These are phyloP conservation scores for Caenorhabditis sinica DNA, from an alignment of 2,888 invertebrate genomes.

Conservation along the genomic window DNA sequence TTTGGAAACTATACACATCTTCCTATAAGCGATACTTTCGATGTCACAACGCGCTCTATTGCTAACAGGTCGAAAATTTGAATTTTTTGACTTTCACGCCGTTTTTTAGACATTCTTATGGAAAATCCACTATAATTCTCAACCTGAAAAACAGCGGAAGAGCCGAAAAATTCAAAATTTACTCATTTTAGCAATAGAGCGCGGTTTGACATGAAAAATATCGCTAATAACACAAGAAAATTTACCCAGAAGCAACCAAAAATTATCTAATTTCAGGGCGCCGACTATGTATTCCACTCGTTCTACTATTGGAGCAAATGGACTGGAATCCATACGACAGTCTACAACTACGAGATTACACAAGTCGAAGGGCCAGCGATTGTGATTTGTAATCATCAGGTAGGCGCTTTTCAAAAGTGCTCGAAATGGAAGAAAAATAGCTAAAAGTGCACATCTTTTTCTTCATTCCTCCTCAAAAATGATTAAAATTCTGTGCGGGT, in stretches of 20 bases:
- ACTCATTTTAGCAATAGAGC: too few relatives aligned
- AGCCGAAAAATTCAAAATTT: background rate
- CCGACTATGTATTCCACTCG: constrained; percentile 69
- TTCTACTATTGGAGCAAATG: constrained; percentile 73
- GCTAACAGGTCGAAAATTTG: too few relatives aligned
- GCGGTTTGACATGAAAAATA: too few relatives aligned
- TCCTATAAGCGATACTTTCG: too few relatives aligned
- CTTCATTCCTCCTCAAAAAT: too few relatives aligned
- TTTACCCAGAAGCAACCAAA: background rate
- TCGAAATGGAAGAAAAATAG: background rate
- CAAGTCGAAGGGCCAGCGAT: constrained; percentile 69
- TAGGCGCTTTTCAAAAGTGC: constrained; percentile 9
- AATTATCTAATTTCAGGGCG: constrained; percentile 50
- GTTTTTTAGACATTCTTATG: too few relatives aligned
- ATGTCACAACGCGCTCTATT: too few relatives aligned
- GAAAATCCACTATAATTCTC: background rate
- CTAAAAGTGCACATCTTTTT: too few relatives aligned
- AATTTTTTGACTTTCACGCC: too few relatives aligned
- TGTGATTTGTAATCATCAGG: constrained; percentile 76
- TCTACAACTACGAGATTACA: constrained; percentile 55
- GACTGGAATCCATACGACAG: constrained; percentile 72
- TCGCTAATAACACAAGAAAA: background rate
- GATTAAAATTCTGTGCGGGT: constrained; percentile 57
- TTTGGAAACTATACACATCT: too few relatives aligned
- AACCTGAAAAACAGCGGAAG: background rate